A percentile compares a stretch with the other conserved stretches of the same genome.
Conservation (phyloP, 2,888 invertebrate genomes). For the Xanthorhoe spadicearia region DNA sequence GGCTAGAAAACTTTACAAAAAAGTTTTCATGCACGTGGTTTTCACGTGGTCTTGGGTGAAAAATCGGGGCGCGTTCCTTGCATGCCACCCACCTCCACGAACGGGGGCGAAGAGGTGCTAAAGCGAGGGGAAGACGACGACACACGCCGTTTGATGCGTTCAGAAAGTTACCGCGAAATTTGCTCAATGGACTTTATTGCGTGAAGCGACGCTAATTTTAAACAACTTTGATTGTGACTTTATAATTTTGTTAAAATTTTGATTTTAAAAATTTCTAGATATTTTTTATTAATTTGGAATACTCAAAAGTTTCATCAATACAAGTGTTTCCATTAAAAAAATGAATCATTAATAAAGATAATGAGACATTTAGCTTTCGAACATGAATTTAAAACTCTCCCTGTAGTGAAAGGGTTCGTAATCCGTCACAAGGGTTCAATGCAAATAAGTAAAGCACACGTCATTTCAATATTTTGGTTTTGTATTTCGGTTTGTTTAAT, state of each 20-base stretch:
- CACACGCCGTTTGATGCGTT: constrained; percentile 22
- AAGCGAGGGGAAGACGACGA: constrained; percentile 55
- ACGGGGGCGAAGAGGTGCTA: constrained; percentile 26
- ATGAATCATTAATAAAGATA: background rate
- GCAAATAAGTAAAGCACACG: constrained; percentile 11
- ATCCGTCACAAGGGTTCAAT: constrained; percentile 10
- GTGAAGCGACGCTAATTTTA: background rate
- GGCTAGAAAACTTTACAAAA: constrained; percentile 64
- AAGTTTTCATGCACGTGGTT: constrained; percentile 77
- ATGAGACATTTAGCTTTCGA: background rate
- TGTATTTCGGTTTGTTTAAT: background rate
- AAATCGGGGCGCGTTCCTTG: constrained; percentile 73
- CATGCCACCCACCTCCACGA: constrained; percentile 51
- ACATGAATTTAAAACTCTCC: background rate
- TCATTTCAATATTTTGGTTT: constrained; percentile 13
- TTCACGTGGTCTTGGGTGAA: constrained; percentile 82
- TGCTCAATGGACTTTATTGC: constrained; percentile 22
- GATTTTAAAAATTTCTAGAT: too few relatives aligned
- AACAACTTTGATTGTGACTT: background rate
- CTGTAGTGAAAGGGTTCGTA: constrained; percentile 8
- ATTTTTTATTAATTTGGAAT: too few relatives aligned
- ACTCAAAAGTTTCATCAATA: background rate
- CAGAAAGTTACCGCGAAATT: constrained; percentile 23
- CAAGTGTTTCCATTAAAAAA: too few relatives aligned
- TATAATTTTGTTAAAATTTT: background rate